A percentile compares a stretch with the other conserved stretches of the same genome.
Evolutionary conservation across 2,888 invertebrate genomes (phyloP).

Genomic region (Tetranychus truncatus): DNA sequence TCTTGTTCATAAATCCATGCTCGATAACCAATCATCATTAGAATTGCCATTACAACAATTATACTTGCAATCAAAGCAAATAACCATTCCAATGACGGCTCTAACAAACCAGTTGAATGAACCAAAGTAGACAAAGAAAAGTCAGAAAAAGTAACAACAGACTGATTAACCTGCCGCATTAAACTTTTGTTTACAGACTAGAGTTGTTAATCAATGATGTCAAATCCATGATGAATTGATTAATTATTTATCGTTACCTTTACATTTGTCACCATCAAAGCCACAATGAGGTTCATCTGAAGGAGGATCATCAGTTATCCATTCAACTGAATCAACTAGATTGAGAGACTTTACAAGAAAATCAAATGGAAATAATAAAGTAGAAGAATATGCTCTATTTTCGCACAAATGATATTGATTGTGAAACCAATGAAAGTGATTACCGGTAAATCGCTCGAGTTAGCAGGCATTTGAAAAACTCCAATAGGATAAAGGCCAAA

Average conservation of each 20-base stretch:
- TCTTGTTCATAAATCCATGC: constrained; percentile 89
- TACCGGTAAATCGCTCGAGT: constrained; percentile 53
- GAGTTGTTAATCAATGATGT: neutral
- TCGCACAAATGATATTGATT: neutral
- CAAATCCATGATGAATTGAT: neutral
- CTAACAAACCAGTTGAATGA: constrained; percentile 9
- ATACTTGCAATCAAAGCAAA: neutral
- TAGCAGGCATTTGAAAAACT: constrained; percentile 44
- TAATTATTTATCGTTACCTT: constrained; percentile 42
- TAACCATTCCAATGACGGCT: constrained; percentile 12
- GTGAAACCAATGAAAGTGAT: constrained; percentile 32
- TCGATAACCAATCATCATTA: constrained; percentile 40
- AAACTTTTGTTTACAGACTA: no score
- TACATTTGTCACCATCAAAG: constrained; percentile 72
- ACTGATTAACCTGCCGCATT: no score
- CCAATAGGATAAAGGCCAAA: constrained; percentile 62
- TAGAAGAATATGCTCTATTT: neutral
- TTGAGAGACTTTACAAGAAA: constrained; percentile 45
- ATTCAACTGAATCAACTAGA: constrained; percentile 50
- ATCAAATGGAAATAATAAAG: neutral
- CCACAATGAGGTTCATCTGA: constrained; percentile 71
- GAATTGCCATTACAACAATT: constrained; percentile 4
- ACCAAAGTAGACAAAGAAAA: neutral
- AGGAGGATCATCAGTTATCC: constrained; percentile 57
- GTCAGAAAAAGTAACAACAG: neutral